Evolutionary conservation across 2,888 invertebrate genomes (phyloP), one percentile per base, ranked within the genome.

Genomic region (Clistopyga incitator): DNA sequence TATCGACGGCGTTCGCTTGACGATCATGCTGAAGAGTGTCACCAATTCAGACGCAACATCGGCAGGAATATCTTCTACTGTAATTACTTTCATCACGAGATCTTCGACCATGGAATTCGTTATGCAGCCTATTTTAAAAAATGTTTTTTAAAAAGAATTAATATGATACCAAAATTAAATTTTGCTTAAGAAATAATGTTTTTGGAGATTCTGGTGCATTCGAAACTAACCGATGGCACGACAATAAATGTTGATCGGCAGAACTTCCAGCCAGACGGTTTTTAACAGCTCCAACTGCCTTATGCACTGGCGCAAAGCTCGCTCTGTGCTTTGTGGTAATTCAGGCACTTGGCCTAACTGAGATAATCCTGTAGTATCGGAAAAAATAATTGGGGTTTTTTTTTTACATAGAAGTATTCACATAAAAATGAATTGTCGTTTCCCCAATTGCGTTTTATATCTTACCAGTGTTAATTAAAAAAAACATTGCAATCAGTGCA

Each of bases 221-320:
- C 45, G 20, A 75, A 94, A 93, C 88, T 92, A 91, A 87, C 95
- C 96, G 47, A 97, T 94, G 61, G 95, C 95, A 93, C 95, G 96
- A 86, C 96, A 96, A 91, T 97, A 98, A 13, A 97, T 95, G 86
- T 95, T 95, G 74, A 94, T 93, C 0, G 98, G 97, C 77, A 99
- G 95, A 8, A 98, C 97, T 88, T 96, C 96, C 82, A 96, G 95
- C 98, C 98, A 99, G 10, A 98, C 97, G 82, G 97, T 97, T 93
- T 97, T 96, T 15, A 99, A 93, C 76, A 98, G 94, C 89, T 97
- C 96, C 87, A 98, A 94, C 92, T 98, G 98, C 64, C 98, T 94
- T 70, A 98, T 94, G 89, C 98, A 97, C 92, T 98, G 98, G 8
- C 97, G 95, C 45, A 98, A 93, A n/a, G 96, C 95, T 87, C 96